A percentile compares a stretch with the other conserved stretches of the same genome.
These are phyloP conservation scores for Vespertilio murinus DNA, from an alignment of 2,797 vertebrate genomes.

Conservation along the genomic window DNA sequence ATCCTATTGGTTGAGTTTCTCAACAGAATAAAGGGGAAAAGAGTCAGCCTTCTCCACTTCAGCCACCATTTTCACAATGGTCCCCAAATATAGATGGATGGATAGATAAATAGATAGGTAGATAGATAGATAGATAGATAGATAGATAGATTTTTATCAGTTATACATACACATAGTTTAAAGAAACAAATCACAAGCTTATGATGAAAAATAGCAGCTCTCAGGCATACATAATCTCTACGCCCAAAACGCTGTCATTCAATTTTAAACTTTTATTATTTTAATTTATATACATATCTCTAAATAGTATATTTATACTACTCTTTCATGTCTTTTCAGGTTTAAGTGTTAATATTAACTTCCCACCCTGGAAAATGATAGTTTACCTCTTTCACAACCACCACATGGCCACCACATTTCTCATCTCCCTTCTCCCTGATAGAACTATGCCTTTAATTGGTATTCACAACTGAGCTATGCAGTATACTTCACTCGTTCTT, in stretches of 20 bases:
- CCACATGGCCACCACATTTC: neutral
- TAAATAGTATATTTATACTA: neutral
- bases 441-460: neutral
- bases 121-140: neutral
- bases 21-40: neutral
- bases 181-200: neutral
- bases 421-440: neutral
- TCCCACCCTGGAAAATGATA: neutral
- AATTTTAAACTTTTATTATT: neutral
- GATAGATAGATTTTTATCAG: neutral
- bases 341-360: neutral
- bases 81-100: neutral
- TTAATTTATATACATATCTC: neutral
- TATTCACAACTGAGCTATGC: neutral
- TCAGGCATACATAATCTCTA: neutral
- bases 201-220: neutral
- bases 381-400: neutral
- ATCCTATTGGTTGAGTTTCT: neutral
- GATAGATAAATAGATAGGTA: neutral
- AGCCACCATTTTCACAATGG: neutral
- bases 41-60: neutral
- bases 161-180: neutral
- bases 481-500: neutral
- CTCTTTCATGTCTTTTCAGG: neutral
- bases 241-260: neutral